Conservation (phyloP, 2,888 invertebrate genomes). For the Chrysomela aeneicollis region DNA sequence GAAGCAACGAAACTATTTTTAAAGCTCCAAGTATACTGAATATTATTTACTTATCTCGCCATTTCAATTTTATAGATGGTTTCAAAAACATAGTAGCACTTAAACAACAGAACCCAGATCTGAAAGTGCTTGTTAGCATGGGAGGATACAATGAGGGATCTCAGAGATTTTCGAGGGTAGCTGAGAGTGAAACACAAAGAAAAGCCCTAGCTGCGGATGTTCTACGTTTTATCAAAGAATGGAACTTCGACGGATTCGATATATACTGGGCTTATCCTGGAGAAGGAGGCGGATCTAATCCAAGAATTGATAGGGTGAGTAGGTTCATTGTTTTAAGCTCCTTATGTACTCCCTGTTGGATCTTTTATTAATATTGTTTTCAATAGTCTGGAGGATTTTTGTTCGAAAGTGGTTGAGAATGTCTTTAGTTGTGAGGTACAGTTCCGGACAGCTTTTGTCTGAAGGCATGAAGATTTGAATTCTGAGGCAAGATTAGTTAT, state of each 20-base stretch:
- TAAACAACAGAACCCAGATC: conserved; percentile 62
- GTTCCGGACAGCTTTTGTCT: no score
- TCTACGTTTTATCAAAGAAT: conserved; percentile 51
- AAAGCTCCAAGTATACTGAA: no score
- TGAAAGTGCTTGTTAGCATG: conserved; percentile 69
- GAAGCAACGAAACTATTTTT: no score
- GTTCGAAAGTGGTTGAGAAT: no score
- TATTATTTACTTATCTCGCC: no score
- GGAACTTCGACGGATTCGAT: conserved; percentile 82
- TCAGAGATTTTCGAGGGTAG: conserved; percentile 58
- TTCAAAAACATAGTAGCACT: conserved; percentile 48
- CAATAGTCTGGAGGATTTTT: no score
- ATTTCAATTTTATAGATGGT: conserved; percentile 14
- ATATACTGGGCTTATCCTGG: conserved; percentile 89
- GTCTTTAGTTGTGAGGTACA: no score
- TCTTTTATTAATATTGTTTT: no score
- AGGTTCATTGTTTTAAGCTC: not conserved
- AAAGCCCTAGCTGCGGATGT: conserved; percentile 23
- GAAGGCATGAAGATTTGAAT: no score
- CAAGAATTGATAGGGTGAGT: conserved; percentile 38
- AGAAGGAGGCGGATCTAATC: conserved; percentile 34
- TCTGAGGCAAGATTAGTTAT: no score
- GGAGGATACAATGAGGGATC: conserved; percentile 73
- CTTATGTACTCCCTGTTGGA: not conserved
- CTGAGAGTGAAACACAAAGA: conserved; percentile 53